Evolutionary conservation across 2,888 invertebrate genomes (phyloP).

Genomic region (Catocala fraxini): DNA sequence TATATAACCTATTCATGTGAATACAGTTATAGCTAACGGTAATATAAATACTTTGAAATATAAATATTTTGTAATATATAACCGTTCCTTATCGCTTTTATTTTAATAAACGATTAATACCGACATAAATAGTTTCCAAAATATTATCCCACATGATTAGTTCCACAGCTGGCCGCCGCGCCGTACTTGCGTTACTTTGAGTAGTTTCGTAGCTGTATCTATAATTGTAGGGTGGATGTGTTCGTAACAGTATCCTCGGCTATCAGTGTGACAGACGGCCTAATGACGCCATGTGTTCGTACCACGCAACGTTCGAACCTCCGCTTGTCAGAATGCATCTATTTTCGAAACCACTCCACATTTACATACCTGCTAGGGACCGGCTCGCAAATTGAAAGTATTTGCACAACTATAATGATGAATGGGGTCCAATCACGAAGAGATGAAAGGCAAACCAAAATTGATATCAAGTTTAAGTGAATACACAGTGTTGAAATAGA

Average conservation of each 20-base stretch:
- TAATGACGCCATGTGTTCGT: conserved; percentile 59
- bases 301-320: conserved; percentile 40
- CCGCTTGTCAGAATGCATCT: conserved; percentile 48
- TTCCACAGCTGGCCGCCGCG: conserved; percentile 11
- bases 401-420: conserved; percentile 53
- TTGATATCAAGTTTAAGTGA: conserved; percentile 15
- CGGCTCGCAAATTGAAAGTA: conserved; percentile 57
- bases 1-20: no score
- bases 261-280: conserved; percentile 49
- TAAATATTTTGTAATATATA: no score
- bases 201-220: conserved; percentile 24
- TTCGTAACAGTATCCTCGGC: conserved; percentile 40
- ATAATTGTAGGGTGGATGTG: conserved; percentile 34
- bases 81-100: no score
- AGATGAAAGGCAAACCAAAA: conserved; percentile 18
- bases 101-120: no score
- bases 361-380: conserved; percentile 57
- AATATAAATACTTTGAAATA: no score
- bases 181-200: conserved; percentile 29
- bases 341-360: conserved; percentile 56
- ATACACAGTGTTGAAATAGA: conserved; percentile 3
- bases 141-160: conserved; percentile 7
- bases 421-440: conserved; percentile 48
- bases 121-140: neutral
- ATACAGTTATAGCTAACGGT: no score